Percentiles rank a stretch among this genome's conserved stretches.
Conservation (phyloP, 2,113 vertebrate genomes). For the Ornithorhynchus anatinus region DNA sequence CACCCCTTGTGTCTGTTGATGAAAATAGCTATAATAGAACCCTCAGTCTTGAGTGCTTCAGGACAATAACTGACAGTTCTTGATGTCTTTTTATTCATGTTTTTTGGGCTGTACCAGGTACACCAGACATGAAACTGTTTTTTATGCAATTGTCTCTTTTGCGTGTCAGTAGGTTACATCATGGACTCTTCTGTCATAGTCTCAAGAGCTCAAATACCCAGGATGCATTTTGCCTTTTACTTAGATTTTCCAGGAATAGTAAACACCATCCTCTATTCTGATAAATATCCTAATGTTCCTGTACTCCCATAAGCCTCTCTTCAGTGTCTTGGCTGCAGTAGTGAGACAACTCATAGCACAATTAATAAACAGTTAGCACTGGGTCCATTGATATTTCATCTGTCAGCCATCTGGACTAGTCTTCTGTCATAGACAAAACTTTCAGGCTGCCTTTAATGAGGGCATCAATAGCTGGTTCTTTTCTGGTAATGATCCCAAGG, state of each 20-base stretch:
- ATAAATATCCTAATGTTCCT: constrained; percentile 11
- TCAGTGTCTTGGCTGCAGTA: constrained; percentile 6
- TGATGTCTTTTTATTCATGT: no score
- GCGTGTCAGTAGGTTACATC: no score
- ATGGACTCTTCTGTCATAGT: no score
- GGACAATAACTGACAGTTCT: no score
- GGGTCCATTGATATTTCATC: neutral
- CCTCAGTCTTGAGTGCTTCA: no score
- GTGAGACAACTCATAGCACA: constrained; percentile 35
- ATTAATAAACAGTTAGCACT: constrained; percentile 34
- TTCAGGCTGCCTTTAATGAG: constrained; percentile 19
- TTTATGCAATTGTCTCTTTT: no score
- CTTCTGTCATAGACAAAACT: constrained; percentile 3
- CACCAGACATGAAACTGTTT: no score
- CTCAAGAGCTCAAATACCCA: constrained; percentile 10
- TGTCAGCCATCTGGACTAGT: constrained; percentile 18
- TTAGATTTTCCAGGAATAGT: constrained; percentile 16
- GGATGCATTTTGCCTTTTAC: constrained; percentile 27
- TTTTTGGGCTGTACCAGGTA: no score
- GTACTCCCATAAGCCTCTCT: constrained; percentile 11
- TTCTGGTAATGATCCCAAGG: neutral
- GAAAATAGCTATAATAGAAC: no score
- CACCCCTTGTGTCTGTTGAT: no score
- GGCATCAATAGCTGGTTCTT: neutral
- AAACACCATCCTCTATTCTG: constrained; percentile 3